These are phyloP conservation scores for Zaprionus davidi DNA, from an alignment of 1,140 invertebrate species.

Conservation along the genomic window DNA sequence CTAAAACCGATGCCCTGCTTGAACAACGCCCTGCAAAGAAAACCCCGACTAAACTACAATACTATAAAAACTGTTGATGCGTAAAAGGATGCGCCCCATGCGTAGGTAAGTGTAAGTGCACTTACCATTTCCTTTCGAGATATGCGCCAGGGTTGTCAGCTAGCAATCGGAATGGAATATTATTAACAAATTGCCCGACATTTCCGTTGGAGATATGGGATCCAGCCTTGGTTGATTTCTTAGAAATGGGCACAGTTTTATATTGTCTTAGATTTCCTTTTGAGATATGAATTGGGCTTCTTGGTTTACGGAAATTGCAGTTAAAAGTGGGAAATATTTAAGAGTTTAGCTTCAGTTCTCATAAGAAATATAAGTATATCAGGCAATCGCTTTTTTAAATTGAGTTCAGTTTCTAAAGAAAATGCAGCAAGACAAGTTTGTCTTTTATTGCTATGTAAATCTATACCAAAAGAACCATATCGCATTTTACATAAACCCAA, in stretches of 20 bases:
- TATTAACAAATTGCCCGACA: not conserved
- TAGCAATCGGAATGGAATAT: not conserved
- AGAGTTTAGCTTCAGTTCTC: not conserved
- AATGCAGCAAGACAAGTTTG: not conserved
- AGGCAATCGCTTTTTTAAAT: not conserved
- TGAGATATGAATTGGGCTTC: not conserved
- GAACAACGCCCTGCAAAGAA: conserved; percentile 21
- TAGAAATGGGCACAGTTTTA: too few relatives aligned
- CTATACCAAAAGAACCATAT: not conserved
- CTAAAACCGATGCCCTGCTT: conserved; percentile 13
- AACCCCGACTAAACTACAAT: conserved; percentile 47
- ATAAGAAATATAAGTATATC: too few relatives aligned
- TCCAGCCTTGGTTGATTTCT: too few relatives aligned
- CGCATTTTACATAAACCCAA: not conserved
- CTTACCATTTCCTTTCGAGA: conserved; percentile 62
- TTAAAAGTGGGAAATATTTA: not conserved
- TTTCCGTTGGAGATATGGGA: not conserved
- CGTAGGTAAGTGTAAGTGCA: conserved; percentile 44
- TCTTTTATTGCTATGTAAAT: not conserved
- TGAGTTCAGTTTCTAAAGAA: not conserved
- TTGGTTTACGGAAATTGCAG: not conserved
- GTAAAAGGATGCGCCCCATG: conserved; percentile 67
- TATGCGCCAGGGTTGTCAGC: conserved; percentile 43
- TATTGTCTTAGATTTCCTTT: not conserved
- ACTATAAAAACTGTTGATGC: conserved; percentile 74